These are phyloP conservation scores for Eublepharis macularius DNA, from an alignment of 2,113 vertebrate genomes.

Conservation along the genomic window DNA sequence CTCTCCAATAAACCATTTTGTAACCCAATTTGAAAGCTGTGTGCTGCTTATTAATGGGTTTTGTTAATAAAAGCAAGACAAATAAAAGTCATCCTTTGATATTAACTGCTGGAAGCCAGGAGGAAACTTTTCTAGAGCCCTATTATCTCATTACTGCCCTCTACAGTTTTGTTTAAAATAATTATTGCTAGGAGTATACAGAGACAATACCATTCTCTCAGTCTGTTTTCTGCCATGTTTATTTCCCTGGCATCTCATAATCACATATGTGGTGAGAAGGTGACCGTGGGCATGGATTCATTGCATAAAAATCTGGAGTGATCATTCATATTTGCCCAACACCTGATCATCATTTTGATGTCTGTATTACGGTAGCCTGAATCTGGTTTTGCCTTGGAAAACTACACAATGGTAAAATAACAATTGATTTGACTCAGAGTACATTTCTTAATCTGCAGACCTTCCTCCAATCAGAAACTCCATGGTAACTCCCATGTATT, in stretches of 20 bases:
- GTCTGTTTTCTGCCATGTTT: background rate
- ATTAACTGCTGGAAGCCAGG: background rate
- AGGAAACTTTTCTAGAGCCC: background rate
- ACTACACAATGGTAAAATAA: background rate
- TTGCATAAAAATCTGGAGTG: background rate
- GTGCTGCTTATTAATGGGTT: background rate
- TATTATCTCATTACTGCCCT: background rate
- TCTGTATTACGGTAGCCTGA: background rate
- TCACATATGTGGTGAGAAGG: background rate
- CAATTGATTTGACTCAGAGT: background rate
- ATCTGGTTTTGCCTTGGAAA: background rate
- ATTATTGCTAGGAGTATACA: too few species aligned
- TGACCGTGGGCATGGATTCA: too few species aligned
- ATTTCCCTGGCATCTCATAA: background rate
- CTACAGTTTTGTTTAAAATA: background rate
- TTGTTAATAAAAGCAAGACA: background rate
- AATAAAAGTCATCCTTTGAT: rapidly evolving
- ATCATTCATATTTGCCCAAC: background rate
- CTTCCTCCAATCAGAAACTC: background rate
- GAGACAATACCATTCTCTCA: background rate
- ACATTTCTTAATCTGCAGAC: background rate
- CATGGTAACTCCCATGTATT: background rate
- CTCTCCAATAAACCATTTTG: background rate
- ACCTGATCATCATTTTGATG: background rate
- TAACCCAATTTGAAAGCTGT: background rate